Evolutionary conservation across 2,888 invertebrate species (phyloP), one percentile per base, ranked within the genome.

Genomic region (Tenthredo livida): DNA sequence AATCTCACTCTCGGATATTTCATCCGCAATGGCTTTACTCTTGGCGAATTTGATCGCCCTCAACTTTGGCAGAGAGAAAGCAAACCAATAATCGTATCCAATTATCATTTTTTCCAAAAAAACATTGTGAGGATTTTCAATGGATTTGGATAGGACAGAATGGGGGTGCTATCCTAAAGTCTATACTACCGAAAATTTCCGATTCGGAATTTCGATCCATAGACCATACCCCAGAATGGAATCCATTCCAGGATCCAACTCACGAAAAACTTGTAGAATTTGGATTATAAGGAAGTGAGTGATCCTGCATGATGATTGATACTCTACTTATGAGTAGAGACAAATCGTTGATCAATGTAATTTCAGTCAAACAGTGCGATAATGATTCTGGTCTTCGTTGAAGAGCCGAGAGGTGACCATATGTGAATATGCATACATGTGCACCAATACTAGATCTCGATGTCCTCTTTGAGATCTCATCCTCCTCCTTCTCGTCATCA

Each of bases 401-500:
- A 61, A 10, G 61, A 12, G 21, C 25, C 9, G 25, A 25, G 9
- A 61, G 3, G 61, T 25, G 25, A 17, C 29, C 67, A 15, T 33
- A 25, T 17, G 33, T 33, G 17, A 2, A 12, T 33, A 15, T 17
- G 29, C 37, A 37, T 37, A 33, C 15, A 29, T 33, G 29, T 67
- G 15, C 6, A 33, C 33, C 33, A 15, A 33, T 17, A 25, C 25
- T 17, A 15, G 29, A 77, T 50, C 25, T 54, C 47, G 33, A 77
- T 33, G 7, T 50, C 50, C 50, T 29, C 29, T 75, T 75, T 12
- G 12, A 61, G 61, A 25, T 43, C 43, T 10, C 25, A 47, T 75
- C 75, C 47, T 75, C 47, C 43, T 47, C 47, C 73, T 75, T 29
- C 15, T 10, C 29, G n/a, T 73, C 21, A 73, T 73, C 25, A 77